Conservation (phyloP, 1,140 invertebrate species). For the Venturia canescens region DNA sequence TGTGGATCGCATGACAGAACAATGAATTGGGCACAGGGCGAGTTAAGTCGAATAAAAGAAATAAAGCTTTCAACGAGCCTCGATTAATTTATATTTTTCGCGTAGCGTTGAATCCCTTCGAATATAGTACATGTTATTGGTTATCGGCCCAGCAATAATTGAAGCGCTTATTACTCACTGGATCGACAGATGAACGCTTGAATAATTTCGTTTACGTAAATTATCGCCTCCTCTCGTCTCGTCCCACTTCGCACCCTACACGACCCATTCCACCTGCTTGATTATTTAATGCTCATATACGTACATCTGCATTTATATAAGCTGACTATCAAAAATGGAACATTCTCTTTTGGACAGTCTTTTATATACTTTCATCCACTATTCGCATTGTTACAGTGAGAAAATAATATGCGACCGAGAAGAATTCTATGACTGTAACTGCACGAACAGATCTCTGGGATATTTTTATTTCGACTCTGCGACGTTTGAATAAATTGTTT, state of each 20-base stretch:
- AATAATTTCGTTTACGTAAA: constrained; percentile 29
- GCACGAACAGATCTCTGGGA: too few relatives aligned
- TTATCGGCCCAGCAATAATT: constrained; percentile 10
- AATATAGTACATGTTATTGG: constrained; percentile 7
- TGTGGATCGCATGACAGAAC: neutral
- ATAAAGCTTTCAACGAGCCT: neutral
- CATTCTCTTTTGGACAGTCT: too few relatives aligned
- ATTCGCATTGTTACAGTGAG: too few relatives aligned
- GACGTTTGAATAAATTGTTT: too few relatives aligned
- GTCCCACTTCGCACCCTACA: neutral
- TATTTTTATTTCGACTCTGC: too few relatives aligned
- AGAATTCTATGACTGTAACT: too few relatives aligned
- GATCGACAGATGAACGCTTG: constrained; percentile 24
- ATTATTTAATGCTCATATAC: neutral
- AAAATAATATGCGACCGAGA: too few relatives aligned
- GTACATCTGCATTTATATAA: neutral
- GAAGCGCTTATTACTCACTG: constrained; percentile 16
- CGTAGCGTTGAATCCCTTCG: neutral
- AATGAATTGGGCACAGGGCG: neutral
- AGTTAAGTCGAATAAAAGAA: neutral
- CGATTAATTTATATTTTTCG: neutral
- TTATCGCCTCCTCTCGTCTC: constrained; percentile 3
- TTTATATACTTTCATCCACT: too few relatives aligned
- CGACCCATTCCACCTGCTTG: neutral
- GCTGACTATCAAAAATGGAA: too few relatives aligned